Percentiles rank a stretch among this genome's conserved stretches.
phyloP scores from a whole-genome alignment of 2,888 invertebrate species.

The Peribatodes rhomboidaria region DNA sequence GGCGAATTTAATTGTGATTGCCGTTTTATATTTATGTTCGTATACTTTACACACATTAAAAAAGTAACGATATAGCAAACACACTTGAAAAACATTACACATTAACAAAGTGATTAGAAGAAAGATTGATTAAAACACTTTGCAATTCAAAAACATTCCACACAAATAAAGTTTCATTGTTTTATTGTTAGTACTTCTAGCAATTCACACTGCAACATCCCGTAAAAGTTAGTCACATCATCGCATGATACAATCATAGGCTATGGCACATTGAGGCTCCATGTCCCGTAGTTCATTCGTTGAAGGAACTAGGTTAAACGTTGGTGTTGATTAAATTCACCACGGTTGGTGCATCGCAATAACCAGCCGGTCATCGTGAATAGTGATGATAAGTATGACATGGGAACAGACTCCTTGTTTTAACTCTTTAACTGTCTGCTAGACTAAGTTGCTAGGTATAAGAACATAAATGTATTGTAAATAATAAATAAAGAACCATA shows the following conservation, averaged over 20 bases:
- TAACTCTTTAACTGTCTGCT: too few relatives aligned
- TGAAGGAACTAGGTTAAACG: constrained; percentile 7
- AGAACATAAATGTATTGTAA: background rate
- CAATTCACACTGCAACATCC: background rate
- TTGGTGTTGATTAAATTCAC: constrained; percentile 42
- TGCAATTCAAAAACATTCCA: too few relatives aligned
- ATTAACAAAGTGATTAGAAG: background rate
- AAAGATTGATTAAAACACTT: too few relatives aligned
- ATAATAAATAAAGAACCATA: too few relatives aligned
- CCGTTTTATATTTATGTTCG: too few relatives aligned
- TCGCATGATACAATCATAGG: too few relatives aligned
- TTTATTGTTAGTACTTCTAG: background rate
- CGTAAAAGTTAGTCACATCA: background rate
- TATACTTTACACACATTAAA: too few relatives aligned
- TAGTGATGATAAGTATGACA: background rate
- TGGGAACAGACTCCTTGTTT: background rate
- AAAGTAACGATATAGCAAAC: too few relatives aligned
- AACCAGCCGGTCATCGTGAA: constrained; percentile 9
- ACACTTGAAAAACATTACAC: too few relatives aligned
- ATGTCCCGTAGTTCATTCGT: constrained; percentile 1
- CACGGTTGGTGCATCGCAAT: constrained; percentile 30
- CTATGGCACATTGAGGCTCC: background rate
- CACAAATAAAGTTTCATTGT: background rate
- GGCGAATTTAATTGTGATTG: too few relatives aligned
- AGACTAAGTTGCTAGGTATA: background rate